Base-by-base conservation (phyloP, 2,113 vertebrate genomes). In the Cebus imitator region DNA sequence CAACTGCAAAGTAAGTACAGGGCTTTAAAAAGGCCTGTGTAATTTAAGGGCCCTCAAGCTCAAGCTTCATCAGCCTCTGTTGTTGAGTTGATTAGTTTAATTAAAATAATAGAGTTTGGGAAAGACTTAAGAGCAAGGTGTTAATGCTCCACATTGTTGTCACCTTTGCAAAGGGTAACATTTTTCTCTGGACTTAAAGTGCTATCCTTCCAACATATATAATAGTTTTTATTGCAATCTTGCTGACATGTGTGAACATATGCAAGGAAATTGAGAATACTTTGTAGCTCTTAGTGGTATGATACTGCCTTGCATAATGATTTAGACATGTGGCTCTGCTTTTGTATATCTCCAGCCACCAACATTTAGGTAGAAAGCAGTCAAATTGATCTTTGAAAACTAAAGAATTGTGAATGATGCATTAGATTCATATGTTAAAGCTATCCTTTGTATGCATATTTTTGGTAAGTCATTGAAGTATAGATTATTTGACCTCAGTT, bases 51-150 rank as follows among this genome's bases (percentile, higher is more conserved):
- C 40, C 50, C 40, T 88, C 37, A 96, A 72, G 20, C 35, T 87
- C 37, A 79, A 84, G 7, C 23, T 57, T 76, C 73, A 92, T 76
- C 76, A 81, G 35, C 23, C 18, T 82, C 27, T 72, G 8, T 83
- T 93, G 75, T 27, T 90, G 23, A 96, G 72, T 89, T 87, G 68
- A 21, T 95, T 97, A 48, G 23, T 52, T 91, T 78, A 85, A 96
- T 40, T 90, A 25, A 92, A 96, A 75, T 92, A 87, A 85, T n/a
- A 90, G 45, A 73, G 37, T 72, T 97, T 92, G 87, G 35, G 27
- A 73, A 55, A 35, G 20, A 73, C 50, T 64, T 92, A 96, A 85
- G 45, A 94, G 78, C 61, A 43, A 64, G 61, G 27, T 75, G n/a
- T 70, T 83, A 30, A 82, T 55, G 50, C 37, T 73, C 16, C 45